Base-by-base conservation (phyloP, 2,113 vertebrate genomes). In the Pluvialis apricaria region DNA sequence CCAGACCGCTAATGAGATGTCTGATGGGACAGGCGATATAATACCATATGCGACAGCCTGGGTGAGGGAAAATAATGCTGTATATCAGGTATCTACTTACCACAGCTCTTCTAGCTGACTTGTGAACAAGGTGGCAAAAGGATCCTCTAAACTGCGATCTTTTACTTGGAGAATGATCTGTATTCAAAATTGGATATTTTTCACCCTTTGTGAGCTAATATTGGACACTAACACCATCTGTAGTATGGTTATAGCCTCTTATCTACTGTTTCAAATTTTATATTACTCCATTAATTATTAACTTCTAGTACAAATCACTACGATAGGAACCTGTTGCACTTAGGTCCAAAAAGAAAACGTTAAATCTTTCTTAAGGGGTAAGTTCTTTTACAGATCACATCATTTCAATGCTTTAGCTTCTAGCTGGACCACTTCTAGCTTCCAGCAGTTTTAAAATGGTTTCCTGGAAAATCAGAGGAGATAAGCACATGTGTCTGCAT, bases 231-330 rank as follows among this genome's bases (percentile, higher is more conserved):
- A 70, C 62, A 49, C 18, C 28, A 42, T 78, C 57, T 52, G 6
- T 42, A 78, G 21, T 57, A 61, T 83, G 88, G 69, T 54, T 83
- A 75, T 55, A 86, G 58, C 11, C 42, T 90, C 8, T 7, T 64
- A 51, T 60, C 72, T 60, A 26, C 17, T 86, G 58, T 66, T 88
- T 78, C n/a, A 40, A 55, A 28, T 80, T 58, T 91, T 75, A 51
- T 86, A 52, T 76, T 60, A 40, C 15, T 52, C 61, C 28, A 69
- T 94, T 81, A 91, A 91, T 94, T 91, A 84, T 94, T 92, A 81
- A 91, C 44, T 69, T 52, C 32, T 17, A 82, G 42, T 75, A 78
- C 61, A 89, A 91, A 92, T 82, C 88, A 76, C 73, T 51, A 5
- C 51, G n/a, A 76, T 16, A 79, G 51, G 51, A 92, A 82, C 22